These are phyloP conservation scores for Enoplosus armatus DNA, from an alignment of 2,797 vertebrate genomes.

Conservation along the genomic window DNA sequence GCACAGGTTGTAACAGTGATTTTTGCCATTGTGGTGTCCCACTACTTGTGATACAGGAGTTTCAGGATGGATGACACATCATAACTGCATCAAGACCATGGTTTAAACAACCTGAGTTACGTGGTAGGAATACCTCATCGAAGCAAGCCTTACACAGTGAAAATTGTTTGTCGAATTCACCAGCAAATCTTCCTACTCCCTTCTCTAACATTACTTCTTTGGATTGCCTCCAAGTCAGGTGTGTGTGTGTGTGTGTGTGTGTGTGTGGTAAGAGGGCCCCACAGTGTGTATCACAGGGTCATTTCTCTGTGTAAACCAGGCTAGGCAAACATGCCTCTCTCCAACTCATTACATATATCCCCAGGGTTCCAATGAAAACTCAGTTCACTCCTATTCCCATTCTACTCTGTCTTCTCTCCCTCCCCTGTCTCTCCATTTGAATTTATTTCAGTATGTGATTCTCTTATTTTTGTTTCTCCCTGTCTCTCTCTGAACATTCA, in stretches of 20 bases:
- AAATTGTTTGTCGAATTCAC: slow-evolving; percentile 2
- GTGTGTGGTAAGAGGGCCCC: slow-evolving; percentile 11
- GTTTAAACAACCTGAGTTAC: slow-evolving; percentile 9
- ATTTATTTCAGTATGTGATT: slow-evolving; percentile 33
- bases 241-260: slow-evolving; percentile 7
- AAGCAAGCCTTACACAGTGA: background rate
- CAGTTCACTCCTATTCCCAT: slow-evolving; percentile 32
- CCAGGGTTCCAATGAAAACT: slow-evolving; percentile 63
- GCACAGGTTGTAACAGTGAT: background rate
- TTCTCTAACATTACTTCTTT: slow-evolving; percentile 16
- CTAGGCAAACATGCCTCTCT: slow-evolving; percentile 64
- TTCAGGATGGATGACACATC: background rate
- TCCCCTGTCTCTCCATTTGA: slow-evolving; percentile 27
- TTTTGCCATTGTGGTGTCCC: slow-evolving; percentile 5
- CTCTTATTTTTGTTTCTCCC: slow-evolving; percentile 17
- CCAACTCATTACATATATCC: slow-evolving; percentile 70
- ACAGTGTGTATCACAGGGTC: slow-evolving; percentile 63
- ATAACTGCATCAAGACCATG: slow-evolving; percentile 7
- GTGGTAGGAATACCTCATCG: background rate
- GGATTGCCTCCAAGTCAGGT: slow-evolving; percentile 29
- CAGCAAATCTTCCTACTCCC: background rate
- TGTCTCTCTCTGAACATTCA: slow-evolving; percentile 15
- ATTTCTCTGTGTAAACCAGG: slow-evolving; percentile 70
- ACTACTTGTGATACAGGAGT: slow-evolving; percentile 11
- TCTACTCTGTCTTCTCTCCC: slow-evolving; percentile 17